phyloP scores from a whole-genome alignment of 2,113 vertebrate genomes.

The Camelus dromedarius region DNA sequence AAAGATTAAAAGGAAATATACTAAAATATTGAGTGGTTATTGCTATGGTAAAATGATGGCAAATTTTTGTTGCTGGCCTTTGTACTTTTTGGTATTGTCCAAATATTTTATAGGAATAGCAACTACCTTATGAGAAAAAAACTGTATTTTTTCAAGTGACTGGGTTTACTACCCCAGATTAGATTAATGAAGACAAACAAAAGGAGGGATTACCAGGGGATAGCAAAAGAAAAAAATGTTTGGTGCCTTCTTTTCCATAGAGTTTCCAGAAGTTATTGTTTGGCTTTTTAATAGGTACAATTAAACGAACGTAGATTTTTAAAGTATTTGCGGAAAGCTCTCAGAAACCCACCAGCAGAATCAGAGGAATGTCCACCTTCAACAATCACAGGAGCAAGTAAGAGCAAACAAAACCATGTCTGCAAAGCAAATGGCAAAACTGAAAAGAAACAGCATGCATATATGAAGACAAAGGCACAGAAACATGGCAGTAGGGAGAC shows the following conservation, averaged over 20 bases:
- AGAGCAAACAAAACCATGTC: conserved; percentile 40
- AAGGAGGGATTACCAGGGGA: conserved; percentile 24
- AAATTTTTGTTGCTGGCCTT: conserved; percentile 41
- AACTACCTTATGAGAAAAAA: conserved; percentile 20
- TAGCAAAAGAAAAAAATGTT: background rate
- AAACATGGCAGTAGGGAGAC: background rate
- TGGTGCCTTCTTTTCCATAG: background rate
- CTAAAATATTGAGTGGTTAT: background rate
- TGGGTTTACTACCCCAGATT: conserved; percentile 42
- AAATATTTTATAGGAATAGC: conserved; percentile 32
- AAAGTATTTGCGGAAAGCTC: conserved; percentile 34
- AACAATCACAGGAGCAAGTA: conserved; percentile 36
- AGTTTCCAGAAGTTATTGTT: conserved; percentile 44
- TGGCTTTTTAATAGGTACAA: conserved; percentile 24
- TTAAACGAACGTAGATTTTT: conserved; percentile 50
- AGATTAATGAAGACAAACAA: conserved; percentile 39
- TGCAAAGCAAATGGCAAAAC: conserved; percentile 29
- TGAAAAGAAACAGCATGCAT: conserved; percentile 33
- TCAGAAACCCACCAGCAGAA: conserved; percentile 40
- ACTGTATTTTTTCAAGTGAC: conserved; percentile 12
- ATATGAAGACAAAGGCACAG: conserved; percentile 32
- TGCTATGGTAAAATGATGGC: background rate
- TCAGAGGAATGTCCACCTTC: conserved; percentile 36
- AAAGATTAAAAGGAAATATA: background rate
- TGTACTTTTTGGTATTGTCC: conserved; percentile 41